Conservation (phyloP, 2,113 vertebrate genomes). For the Callaeas wilsoni region DNA sequence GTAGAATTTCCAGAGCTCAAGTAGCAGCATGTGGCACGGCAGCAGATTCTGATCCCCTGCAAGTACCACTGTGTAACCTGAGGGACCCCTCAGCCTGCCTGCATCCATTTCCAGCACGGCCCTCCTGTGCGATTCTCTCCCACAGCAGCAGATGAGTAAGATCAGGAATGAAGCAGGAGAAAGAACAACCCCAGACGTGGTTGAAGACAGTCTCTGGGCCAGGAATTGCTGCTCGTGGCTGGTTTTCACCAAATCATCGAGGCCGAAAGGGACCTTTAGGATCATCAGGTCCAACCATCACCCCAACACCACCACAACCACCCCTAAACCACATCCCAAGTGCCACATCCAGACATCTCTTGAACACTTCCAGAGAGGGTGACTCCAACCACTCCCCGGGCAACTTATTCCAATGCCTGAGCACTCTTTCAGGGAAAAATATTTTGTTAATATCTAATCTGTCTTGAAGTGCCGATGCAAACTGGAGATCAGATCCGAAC, state of each 20-base stretch:
- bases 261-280: background rate
- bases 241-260: background rate
- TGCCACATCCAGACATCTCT: background rate
- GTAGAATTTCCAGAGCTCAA: background rate
- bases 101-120: background rate
- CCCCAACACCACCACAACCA: background rate
- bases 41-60: background rate
- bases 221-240: background rate
- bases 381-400: background rate
- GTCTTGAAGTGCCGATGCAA: background rate
- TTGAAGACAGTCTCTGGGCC: background rate
- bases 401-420: background rate
- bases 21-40: background rate
- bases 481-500: background rate
- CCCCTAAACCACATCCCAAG: background rate
- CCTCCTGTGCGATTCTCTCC: background rate
- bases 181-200: accelerated
- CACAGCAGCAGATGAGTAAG: background rate
- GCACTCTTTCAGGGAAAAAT: background rate
- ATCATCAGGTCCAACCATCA: background rate
- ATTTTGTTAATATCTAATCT: background rate
- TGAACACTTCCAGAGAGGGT: background rate
- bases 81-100: background rate
- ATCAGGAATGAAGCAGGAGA: background rate
- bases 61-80: background rate